Base-by-base conservation (phyloP, 2,113 vertebrate species). In the Dromaius novaehollandiae region DNA sequence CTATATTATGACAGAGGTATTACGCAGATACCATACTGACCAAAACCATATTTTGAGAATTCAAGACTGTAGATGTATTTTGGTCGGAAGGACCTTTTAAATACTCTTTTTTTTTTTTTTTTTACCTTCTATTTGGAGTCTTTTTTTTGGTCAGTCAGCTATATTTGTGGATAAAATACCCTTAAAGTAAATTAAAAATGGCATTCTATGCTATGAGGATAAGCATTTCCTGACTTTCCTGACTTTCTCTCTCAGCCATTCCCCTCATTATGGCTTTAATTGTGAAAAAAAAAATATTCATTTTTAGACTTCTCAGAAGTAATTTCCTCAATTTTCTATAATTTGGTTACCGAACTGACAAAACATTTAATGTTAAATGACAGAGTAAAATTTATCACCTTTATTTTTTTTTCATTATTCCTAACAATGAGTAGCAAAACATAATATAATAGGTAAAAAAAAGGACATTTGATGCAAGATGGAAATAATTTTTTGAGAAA, bases 381-480 rank as follows among this genome's bases (percentile, higher is more conserved):
- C 24, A 61, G 11, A 11, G 34, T 51, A 71, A 76, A 83, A 55
- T 7, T 0, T 40, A 5, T 26, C 8, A 44, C 4, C 6, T 36
- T 2, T 61, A 10, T 73, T 73, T 61, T 77, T 38, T 26, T 69
- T 55, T 56, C 0, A 28, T 68, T 40, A 1, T 63, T 68, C 40
- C 13, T 71, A 61, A 4, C 68, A 46, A 50, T 12, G 1, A 2
- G 3, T 36, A 70, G 21, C 56, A 88, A 69, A 9, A 0, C 1
- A 20, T 21, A 44, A 66, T 55, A 11, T 30, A 38, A 25, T 7
- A 56, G 6, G 17, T 18, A 36, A 61, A 73, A 66, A 66, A 73
- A 66, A 66, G 8, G 6, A 26, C 3, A 8, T 42, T 53, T 74
- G 61, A 32, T 80, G 8, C 7, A 75, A 64, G 28, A 22, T 24